Evolutionary conservation across 2,888 invertebrate genomes (phyloP).

Genomic region (Scaptomyza tumidula): DNA sequence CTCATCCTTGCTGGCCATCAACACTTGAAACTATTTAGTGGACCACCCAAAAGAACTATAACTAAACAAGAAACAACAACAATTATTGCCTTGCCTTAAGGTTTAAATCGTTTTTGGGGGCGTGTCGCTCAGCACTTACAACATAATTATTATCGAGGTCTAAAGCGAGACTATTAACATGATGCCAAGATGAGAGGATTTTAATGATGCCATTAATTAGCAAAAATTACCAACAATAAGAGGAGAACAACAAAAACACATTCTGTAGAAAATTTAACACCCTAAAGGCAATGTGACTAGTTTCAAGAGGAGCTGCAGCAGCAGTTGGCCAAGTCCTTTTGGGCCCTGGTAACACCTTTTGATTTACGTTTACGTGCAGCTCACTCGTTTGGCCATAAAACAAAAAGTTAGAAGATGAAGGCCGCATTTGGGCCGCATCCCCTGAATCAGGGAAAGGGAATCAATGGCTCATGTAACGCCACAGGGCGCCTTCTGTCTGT

Average conservation of each 20-base stretch:
- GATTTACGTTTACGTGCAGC: slow-evolving; percentile 76
- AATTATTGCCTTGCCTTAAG: slow-evolving; percentile 2
- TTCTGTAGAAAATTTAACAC: slow-evolving; percentile 42
- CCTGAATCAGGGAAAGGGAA: slow-evolving; percentile 19
- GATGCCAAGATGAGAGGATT: slow-evolving; percentile 32
- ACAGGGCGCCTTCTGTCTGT: slow-evolving; percentile 60
- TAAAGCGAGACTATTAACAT: slow-evolving; percentile 31
- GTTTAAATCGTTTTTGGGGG: slow-evolving; percentile 33
- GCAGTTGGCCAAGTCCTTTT: slow-evolving; percentile 41
- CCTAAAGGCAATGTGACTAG: slow-evolving; percentile 15
- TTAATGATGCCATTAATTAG: slow-evolving; percentile 78
- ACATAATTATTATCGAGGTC: slow-evolving; percentile 65
- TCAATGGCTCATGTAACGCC: slow-evolving; percentile 67
- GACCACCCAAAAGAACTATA: slow-evolving; percentile 54
- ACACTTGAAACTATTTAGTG: slow-evolving; percentile 36
- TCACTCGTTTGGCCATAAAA: slow-evolving; percentile 68
- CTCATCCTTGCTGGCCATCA: background rate
- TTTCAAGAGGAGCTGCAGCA: slow-evolving; percentile 1
- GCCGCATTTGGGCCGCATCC: slow-evolving; percentile 32
- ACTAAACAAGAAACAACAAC: slow-evolving; percentile 7
- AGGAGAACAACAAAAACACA: slow-evolving; percentile 33
- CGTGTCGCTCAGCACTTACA: slow-evolving; percentile 64
- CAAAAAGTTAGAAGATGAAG: slow-evolving; percentile 55
- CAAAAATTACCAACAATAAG: slow-evolving; percentile 70
- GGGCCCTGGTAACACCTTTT: slow-evolving; percentile 68